Percentiles rank a stretch among this genome's conserved stretches.
Conservation (phyloP, 1,140 invertebrate species). For the Nephotettix cincticeps region DNA sequence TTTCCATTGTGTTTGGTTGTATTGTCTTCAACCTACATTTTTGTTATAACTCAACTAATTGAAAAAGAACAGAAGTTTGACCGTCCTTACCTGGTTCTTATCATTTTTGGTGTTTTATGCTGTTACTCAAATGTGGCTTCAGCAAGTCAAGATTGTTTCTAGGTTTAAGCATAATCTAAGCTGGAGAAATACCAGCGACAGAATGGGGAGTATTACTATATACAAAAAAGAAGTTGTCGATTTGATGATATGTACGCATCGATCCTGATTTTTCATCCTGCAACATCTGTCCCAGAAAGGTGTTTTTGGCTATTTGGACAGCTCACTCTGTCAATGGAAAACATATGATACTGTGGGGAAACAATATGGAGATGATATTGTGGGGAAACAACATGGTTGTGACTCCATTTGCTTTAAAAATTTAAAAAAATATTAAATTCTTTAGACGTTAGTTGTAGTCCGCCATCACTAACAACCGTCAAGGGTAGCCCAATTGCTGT, state of each 20-base stretch:
- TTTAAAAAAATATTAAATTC: slow-evolving; percentile 39
- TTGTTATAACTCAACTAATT: neutral
- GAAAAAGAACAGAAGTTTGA: neutral
- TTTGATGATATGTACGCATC: neutral
- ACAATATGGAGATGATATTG: slow-evolving; percentile 39
- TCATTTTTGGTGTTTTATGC: neutral
- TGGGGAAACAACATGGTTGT: slow-evolving; percentile 33
- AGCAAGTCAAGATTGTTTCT: neutral
- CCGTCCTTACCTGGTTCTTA: neutral
- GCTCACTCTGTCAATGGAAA: slow-evolving; percentile 38
- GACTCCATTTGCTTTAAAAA: slow-evolving; percentile 34
- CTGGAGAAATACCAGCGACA: neutral
- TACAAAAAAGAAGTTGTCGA: slow-evolving; percentile 4
- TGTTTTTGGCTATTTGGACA: slow-evolving; percentile 37
- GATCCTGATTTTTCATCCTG: slow-evolving; percentile 14
- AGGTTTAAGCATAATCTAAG: neutral
- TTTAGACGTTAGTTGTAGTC: slow-evolving; percentile 32
- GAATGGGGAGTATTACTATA: slow-evolving; percentile 19
- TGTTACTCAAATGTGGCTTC: neutral
- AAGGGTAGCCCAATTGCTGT: slow-evolving; percentile 35
- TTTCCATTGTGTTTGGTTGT: neutral
- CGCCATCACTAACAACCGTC: slow-evolving; percentile 40
- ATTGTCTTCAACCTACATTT: neutral
- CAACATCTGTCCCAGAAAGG: slow-evolving; percentile 20
- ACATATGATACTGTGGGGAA: slow-evolving; percentile 39